Evolutionary conservation across 2,888 invertebrate species (phyloP), one percentile per base, ranked within the genome.

Genomic region (Patella depressa): DNA sequence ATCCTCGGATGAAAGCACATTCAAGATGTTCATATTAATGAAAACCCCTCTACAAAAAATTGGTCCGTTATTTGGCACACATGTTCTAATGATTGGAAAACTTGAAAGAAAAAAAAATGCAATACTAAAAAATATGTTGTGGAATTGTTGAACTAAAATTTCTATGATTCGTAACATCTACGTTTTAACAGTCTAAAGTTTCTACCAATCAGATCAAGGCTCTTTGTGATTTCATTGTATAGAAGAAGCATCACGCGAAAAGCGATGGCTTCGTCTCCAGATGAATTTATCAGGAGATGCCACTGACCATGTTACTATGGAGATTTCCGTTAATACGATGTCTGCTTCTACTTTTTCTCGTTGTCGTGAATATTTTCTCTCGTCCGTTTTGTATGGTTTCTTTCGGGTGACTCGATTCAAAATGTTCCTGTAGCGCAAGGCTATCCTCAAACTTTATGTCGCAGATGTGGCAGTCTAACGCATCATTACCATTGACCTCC

Each of bases 331-430:
- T 94, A 86, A 95, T 95, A 79, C 95, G 94, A 91, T 96, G 96
- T 73, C 94, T 93, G 89, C 96, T 96, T 80, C 96, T 93, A 84
- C 95, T 95, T 82, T 95, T 95, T 85, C 95, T 93, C 34, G 34
- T 34, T 15, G 96, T 95, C 80, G 95, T 94, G 92, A 96, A 96
- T 73, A 95, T 94, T 85, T 95, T 95, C 74, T 94, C 94, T 91
- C 96, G 96, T n/a, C 95, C 94, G 92, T 96, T 96, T 81, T 94
- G 93, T 87, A 94, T 95, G 92, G 95, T 94, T 78, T 95, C 95
- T 82, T 91, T 89, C 78, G 94, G 93, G 89, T 96, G 96, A 73
- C 93, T 92, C 81, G 93, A 93, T 91, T 95, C 95, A 92, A 95
- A 95, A 91, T 96, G 96, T 83, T 95, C 94, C 90, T 95, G 95